Percentiles rank a stretch among this genome's conserved stretches.
Evolutionary conservation across 2,888 invertebrate genomes (phyloP).

Genomic region (Hirtodrosophila histrioides): DNA sequence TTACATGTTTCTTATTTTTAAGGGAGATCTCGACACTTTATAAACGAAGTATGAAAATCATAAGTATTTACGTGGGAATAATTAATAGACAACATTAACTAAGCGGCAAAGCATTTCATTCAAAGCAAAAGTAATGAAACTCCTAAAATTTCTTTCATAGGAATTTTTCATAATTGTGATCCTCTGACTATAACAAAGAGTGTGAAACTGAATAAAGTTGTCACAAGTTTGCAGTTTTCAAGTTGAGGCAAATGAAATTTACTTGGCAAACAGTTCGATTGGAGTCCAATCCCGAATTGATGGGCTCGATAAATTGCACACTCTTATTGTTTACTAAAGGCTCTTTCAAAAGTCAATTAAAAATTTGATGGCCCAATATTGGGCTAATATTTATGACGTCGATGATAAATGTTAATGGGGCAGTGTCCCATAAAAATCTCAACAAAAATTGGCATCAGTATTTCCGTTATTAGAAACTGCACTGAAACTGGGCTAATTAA

Average conservation of each 20-base stretch:
- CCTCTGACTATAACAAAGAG: not conserved
- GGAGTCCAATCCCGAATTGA: slow-evolving; percentile 20
- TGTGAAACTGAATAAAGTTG: not conserved
- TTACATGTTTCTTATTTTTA: too few relatives aligned
- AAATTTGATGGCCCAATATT: slow-evolving; percentile 59
- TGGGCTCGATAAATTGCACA: slow-evolving; percentile 18
- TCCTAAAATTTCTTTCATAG: too few relatives aligned
- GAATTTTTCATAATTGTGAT: too few relatives aligned
- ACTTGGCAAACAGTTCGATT: slow-evolving; percentile 17
- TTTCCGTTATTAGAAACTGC: slow-evolving; percentile 31
- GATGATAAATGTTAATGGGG: slow-evolving; percentile 62
- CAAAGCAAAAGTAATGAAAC: too few relatives aligned
- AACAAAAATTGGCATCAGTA: slow-evolving; percentile 39
- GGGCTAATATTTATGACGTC: slow-evolving; percentile 55
- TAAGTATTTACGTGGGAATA: too few relatives aligned
- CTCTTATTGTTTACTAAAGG: not conserved
- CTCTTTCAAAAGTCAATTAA: slow-evolving; percentile 52
- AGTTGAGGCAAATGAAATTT: slow-evolving; percentile 17
- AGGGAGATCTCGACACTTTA: too few relatives aligned
- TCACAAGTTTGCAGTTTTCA: too few relatives aligned
- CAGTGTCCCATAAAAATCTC: slow-evolving; percentile 39
- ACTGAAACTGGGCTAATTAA: slow-evolving; percentile 36
- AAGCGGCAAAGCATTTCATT: too few relatives aligned
- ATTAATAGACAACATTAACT: too few relatives aligned
- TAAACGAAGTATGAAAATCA: too few relatives aligned